These are phyloP conservation scores for Andinoacara biseriatus DNA, from an alignment of 2,113 vertebrate genomes.

Conservation along the genomic window DNA sequence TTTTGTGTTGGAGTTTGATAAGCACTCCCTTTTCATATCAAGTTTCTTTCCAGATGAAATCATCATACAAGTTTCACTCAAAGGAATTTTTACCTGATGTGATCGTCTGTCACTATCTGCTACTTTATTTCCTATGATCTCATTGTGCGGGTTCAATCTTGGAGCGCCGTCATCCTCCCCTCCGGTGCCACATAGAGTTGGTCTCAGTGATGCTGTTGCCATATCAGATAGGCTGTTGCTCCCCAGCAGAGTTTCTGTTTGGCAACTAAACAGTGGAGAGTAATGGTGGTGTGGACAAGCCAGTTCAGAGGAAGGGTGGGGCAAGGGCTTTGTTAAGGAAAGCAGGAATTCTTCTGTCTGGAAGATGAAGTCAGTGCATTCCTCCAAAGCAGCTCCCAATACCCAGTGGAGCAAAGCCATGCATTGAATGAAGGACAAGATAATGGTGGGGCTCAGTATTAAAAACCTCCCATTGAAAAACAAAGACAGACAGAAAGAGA, in stretches of 20 bases:
- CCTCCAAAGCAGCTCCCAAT: conserved; percentile 69
- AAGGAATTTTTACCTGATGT: conserved; percentile 24
- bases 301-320: conserved; percentile 41
- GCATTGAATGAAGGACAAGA: conserved; percentile 60
- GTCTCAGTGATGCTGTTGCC: conserved; percentile 57
- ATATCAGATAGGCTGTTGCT: conserved; percentile 58
- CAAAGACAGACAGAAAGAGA: conserved; percentile 48
- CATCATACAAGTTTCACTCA: neutral
- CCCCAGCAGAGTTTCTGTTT: conserved; percentile 58
- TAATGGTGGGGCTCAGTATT: conserved; percentile 56
- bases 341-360: conserved; percentile 63
- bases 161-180: conserved; percentile 14
- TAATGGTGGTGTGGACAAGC: conserved; percentile 34
- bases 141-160: neutral
- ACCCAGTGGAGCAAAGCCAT: conserved; percentile 69
- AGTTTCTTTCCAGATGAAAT: conserved; percentile 36
- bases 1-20: conserved; percentile 18
- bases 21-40: conserved; percentile 32
- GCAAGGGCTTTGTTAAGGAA: conserved; percentile 60
- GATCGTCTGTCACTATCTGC: conserved; percentile 19
- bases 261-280: conserved; percentile 54
- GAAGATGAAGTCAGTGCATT: conserved; percentile 80
- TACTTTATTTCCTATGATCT: conserved; percentile 19
- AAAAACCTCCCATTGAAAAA: conserved; percentile 62
- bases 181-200: conserved; percentile 18